Conservation (phyloP, 1,140 invertebrate species). For the Leptinotarsa undecemlineata region DNA sequence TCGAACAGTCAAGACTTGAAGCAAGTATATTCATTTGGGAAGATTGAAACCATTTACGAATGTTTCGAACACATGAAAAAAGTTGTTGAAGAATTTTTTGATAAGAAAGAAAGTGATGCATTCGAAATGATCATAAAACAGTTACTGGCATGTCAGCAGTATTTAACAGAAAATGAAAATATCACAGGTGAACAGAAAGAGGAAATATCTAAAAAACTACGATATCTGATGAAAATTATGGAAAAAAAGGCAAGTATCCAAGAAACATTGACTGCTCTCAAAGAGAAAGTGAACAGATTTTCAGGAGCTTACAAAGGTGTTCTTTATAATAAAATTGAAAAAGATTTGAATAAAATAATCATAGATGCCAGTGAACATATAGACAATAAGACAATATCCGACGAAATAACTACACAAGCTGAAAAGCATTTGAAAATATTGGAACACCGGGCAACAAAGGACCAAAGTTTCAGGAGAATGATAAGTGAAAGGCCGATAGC, state of each 20-base stretch:
- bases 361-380: slow-evolving; percentile 24
- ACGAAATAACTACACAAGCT: slow-evolving; percentile 32
- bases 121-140: not conserved
- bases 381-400: slow-evolving; percentile 23
- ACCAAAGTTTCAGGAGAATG: slow-evolving; percentile 32
- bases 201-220: slow-evolving; percentile 27
- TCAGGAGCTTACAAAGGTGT: slow-evolving; percentile 41
- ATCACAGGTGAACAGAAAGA: slow-evolving; percentile 22
- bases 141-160: not conserved
- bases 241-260: slow-evolving; percentile 31
- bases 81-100: slow-evolving; percentile 27
- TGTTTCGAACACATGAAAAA: slow-evolving; percentile 15
- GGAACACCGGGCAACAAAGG: slow-evolving; percentile 36
- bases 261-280: slow-evolving; percentile 29
- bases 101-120: slow-evolving; percentile 16
- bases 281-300: slow-evolving; percentile 40
- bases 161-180: not conserved
- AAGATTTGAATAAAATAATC: slow-evolving; percentile 37
- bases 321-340: slow-evolving; percentile 40
- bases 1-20: not conserved
- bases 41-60: slow-evolving; percentile 16
- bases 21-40: slow-evolving; percentile 6
- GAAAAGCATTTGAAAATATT: slow-evolving; percentile 40
- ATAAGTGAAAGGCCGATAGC: not conserved
- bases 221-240: slow-evolving; percentile 10